Percentiles rank a stretch among this genome's conserved stretches.
These are phyloP conservation scores for Pachycephus smyrnensis DNA, from an alignment of 2,888 invertebrate species.

Conservation along the genomic window DNA sequence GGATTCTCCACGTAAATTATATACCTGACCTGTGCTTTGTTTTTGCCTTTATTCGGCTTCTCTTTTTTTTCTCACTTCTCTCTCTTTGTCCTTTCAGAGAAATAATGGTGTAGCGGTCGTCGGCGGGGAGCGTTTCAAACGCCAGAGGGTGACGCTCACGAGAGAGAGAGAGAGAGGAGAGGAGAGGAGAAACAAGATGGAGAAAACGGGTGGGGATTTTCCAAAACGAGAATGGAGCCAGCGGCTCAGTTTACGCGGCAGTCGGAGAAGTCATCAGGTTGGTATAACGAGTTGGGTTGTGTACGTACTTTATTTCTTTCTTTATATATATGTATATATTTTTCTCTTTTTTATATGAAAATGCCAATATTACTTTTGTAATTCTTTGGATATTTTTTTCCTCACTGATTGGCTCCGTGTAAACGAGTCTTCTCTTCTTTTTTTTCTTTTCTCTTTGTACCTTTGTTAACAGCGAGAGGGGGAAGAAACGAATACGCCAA, in stretches of 20 bases:
- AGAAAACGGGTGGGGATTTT: slow-evolving; percentile 73
- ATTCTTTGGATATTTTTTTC: too few relatives aligned
- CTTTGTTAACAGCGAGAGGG: too few relatives aligned
- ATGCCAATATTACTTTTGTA: too few relatives aligned
- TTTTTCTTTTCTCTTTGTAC: too few relatives aligned
- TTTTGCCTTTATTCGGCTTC: neutral
- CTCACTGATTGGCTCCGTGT: too few relatives aligned
- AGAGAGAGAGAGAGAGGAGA: neutral
- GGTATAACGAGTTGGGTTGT: slow-evolving; percentile 40
- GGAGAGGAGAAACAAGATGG: slow-evolving; percentile 36
- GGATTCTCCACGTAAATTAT: neutral
- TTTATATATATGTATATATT: too few relatives aligned
- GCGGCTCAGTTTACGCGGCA: slow-evolving; percentile 79
- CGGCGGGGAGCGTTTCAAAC: slow-evolving; percentile 31
- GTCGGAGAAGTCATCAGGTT: slow-evolving; percentile 74
- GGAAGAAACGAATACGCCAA: too few relatives aligned
- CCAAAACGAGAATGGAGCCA: slow-evolving; percentile 80
- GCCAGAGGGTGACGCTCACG: neutral
- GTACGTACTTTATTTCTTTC: neutral
- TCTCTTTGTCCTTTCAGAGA: slow-evolving; percentile 31
- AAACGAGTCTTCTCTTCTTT: too few relatives aligned
- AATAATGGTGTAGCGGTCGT: slow-evolving; percentile 41
- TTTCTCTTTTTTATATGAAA: too few relatives aligned
- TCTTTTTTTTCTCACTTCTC: neutral
- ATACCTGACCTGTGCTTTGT: neutral